These are phyloP conservation scores for Bungarus multicinctus DNA, from an alignment of 2,113 vertebrate species.

Conservation along the genomic window DNA sequence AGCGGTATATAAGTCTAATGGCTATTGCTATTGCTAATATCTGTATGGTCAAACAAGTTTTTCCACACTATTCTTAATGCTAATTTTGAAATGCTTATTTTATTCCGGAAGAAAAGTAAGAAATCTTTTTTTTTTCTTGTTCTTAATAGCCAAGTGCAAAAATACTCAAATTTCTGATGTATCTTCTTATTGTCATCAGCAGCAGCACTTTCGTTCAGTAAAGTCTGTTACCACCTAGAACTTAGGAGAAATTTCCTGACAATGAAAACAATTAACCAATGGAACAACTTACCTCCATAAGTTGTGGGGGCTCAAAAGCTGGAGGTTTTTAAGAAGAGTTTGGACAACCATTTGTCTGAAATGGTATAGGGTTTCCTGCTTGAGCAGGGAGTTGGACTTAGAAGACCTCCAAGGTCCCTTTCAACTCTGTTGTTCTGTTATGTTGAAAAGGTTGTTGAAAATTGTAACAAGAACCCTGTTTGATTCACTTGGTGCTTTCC, in stretches of 20 bases:
- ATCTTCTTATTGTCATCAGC: neutral
- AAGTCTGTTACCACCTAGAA: neutral
- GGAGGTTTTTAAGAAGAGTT: neutral
- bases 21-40: neutral
- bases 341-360: neutral
- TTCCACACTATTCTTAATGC: rapidly evolving
- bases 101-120: neutral
- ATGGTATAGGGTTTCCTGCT: neutral
- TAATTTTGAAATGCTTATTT: constrained; percentile 5
- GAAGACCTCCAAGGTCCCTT: neutral
- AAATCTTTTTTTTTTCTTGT: neutral
- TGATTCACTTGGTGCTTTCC: neutral
- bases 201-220: neutral
- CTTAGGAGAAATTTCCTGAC: neutral
- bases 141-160: rapidly evolving
- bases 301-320: neutral
- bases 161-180: neutral
- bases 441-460: neutral
- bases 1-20: neutral
- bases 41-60: constrained; percentile 1
- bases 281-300: neutral
- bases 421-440: neutral
- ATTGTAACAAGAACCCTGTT: neutral
- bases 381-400: neutral
- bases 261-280: neutral